phyloP scores from a whole-genome alignment of 2,888 invertebrate species.

The Prosapia bicincta region DNA sequence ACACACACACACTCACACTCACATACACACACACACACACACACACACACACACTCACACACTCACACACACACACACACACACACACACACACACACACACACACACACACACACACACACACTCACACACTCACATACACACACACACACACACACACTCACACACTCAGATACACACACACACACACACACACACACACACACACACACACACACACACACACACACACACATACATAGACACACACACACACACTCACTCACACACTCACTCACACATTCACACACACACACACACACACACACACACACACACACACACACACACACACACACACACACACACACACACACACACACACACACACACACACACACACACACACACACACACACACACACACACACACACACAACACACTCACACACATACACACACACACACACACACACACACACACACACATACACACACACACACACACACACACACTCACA shows the following conservation, averaged over 20 bases:
- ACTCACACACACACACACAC: not conserved
- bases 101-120: slow-evolving; percentile 5
- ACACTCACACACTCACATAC: not conserved
- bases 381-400: not conserved
- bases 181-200: too few species aligned
- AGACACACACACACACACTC: too few species aligned
- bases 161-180: too few species aligned
- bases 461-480: too few species aligned
- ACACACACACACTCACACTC: not conserved
- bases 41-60: not conserved
- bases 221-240: too few species aligned
- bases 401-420: too few species aligned
- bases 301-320: not conserved
- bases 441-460: not conserved
- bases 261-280: too few species aligned
- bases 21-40: not conserved
- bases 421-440: too few species aligned
- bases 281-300: not conserved
- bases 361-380: not conserved
- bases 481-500: too few species aligned
- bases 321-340: not conserved
- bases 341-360: not conserved
- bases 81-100: slow-evolving; percentile 5
- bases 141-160: too few species aligned
- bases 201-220: too few species aligned